phyloP scores from a whole-genome alignment of 1,140 invertebrate species.

The Lordiphosa clarofinis region DNA sequence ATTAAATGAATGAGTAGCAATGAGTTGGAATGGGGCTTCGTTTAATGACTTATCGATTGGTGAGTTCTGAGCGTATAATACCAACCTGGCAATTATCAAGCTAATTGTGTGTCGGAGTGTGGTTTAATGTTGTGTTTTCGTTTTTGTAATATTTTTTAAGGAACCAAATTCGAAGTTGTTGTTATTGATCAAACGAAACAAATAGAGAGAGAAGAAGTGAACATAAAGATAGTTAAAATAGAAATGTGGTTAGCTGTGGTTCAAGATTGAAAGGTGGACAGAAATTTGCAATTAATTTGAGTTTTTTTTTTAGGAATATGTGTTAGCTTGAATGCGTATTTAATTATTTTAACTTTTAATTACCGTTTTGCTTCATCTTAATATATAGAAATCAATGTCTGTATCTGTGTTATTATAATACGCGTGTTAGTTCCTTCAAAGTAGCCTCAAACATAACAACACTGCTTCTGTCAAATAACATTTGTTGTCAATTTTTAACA shows the following conservation, averaged over 20 bases:
- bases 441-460: too few species aligned
- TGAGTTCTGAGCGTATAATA: constrained; percentile 11
- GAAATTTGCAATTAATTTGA: constrained; percentile 5
- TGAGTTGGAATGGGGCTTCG: not conserved
- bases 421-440: too few species aligned
- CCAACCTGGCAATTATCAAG: constrained; percentile 70
- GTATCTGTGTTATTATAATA: too few species aligned
- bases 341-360: too few species aligned
- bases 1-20: constrained; percentile 5
- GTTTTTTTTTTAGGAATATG: not conserved
- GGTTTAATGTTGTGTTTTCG: constrained; percentile 19
- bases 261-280: constrained; percentile 8
- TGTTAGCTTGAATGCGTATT: not conserved
- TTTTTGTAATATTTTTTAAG: constrained; percentile 28
- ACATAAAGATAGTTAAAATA: constrained; percentile 50
- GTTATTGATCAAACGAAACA: constrained; percentile 39
- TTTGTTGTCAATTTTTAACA: too few species aligned
- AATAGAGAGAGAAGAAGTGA: constrained; percentile 37
- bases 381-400: too few species aligned
- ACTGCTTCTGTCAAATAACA: too few species aligned
- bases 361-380: too few species aligned
- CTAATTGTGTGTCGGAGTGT: constrained; percentile 43
- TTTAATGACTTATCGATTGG: constrained; percentile 6
- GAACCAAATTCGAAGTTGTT: constrained; percentile 15
- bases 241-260: constrained; percentile 16